These are phyloP conservation scores for Apis mellifera DNA, from an alignment of 1,140 invertebrate genomes.

Conservation along the genomic window DNA sequence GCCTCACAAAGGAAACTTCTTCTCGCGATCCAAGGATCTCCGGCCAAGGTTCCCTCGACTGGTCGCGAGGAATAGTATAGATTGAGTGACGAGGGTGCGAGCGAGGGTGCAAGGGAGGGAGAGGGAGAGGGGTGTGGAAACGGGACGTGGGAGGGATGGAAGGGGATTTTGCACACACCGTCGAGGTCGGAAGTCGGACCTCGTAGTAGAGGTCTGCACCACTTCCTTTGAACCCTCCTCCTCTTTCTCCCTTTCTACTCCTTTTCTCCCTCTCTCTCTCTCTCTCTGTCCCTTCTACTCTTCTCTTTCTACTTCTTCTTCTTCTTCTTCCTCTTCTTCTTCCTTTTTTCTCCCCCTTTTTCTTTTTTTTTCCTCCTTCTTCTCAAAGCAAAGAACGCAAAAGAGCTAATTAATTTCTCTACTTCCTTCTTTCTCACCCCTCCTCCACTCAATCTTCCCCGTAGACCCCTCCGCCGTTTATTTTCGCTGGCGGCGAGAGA, in stretches of 20 bases:
- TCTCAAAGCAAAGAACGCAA: constrained; percentile 58
- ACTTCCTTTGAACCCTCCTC: constrained; percentile 74
- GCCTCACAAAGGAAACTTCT: constrained; percentile 41
- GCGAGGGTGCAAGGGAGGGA: background rate
- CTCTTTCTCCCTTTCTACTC: background rate
- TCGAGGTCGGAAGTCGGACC: constrained; percentile 59
- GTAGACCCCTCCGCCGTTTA: constrained; percentile 57
- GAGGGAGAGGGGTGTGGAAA: constrained; percentile 30
- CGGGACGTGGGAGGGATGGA: constrained; percentile 24
- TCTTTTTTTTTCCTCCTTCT: background rate
- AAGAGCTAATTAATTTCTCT: constrained; percentile 75
- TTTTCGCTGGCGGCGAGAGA: constrained; percentile 57
- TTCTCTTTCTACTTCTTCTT: background rate
- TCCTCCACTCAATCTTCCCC: background rate
- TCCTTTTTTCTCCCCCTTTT: background rate
- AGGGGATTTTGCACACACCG: constrained; percentile 52
- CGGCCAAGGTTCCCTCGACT: constrained; percentile 34
- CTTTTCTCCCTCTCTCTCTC: background rate
- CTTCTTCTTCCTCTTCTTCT: background rate
- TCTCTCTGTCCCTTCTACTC: background rate
- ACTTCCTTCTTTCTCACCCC: constrained; percentile 35
- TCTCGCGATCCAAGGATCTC: constrained; percentile 40
- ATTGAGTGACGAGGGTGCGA: background rate
- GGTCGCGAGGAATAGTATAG: constrained; percentile 26
- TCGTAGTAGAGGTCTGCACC: constrained; percentile 58